Evolutionary conservation across 2,888 invertebrate species (phyloP), one percentile per base, ranked within the genome.

Genomic region (Miltochrista miniata): DNA sequence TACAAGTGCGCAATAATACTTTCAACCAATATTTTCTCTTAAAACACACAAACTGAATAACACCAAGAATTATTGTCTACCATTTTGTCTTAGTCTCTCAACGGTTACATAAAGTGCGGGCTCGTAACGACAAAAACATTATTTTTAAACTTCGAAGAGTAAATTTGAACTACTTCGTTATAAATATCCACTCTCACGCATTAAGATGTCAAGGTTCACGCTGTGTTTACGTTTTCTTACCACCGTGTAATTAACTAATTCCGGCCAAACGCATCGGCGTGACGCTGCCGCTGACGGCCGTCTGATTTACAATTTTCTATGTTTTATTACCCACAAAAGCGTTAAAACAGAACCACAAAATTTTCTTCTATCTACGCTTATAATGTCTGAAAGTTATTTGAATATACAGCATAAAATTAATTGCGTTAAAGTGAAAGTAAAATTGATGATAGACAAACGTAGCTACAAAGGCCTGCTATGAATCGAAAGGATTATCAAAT

Each of bases 191-290:
- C 77, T 70, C 83, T 83, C 76, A 81, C 85, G 75, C 81, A 79
- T 75, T 80, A 81, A 83, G 81, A 78, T 87, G 84, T 87, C 89
- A 89, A 89, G 88, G 87, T 83, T 79, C 74, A 73, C 64, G 72
- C 71, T 70, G 67, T 75, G 70, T 80, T 78, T 74, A 76, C 74
- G 67, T 72, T 76, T 78, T 70, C 72, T 66, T 69, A 71, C 64
- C 63, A 67, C 67, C 74, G 70, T 74, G 74, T 75, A 77, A 82
- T 83, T 79, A 78, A 68, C 63, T 66, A 74, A 75, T 72, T 72
- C 68, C 64, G 66, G 14, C 44, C 37, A 14, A 65, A 65, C 66
- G 57, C 70, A 67, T 72, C 71, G 42, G 29, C 41, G 67, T 67
- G 65, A 70, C 62, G 66, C 8, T 31, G 31, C 31, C 31, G 11